A percentile compares a stretch with the other conserved stretches of the same genome.
Conservation (phyloP, 2,888 invertebrate species). For the Muschampia plurimacula region DNA sequence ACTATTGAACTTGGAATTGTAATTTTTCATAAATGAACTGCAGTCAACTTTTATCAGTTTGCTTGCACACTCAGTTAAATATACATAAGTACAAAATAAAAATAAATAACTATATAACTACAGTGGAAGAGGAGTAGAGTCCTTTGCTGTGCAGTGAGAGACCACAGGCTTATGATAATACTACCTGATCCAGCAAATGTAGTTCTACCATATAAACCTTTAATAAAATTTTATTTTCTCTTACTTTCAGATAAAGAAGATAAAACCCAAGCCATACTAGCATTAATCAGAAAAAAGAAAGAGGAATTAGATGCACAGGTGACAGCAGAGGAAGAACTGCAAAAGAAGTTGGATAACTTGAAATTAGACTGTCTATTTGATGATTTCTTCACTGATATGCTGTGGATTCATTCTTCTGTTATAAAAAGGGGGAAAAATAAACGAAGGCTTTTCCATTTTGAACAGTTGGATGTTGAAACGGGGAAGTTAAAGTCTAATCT, state of each 20-base stretch:
- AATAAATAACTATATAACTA: no score
- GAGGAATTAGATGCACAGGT: slow-evolving; percentile 64
- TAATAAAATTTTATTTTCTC: no score
- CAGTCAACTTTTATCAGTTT: no score
- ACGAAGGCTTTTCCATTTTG: slow-evolving; percentile 66
- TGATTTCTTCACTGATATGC: slow-evolving; percentile 74
- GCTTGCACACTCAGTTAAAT: no score
- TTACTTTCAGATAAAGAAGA: slow-evolving; percentile 66
- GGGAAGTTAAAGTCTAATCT: slow-evolving; percentile 74
- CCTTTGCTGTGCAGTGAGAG: no score
- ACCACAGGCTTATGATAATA: no score
- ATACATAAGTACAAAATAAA: no score
- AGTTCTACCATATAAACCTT: no score
- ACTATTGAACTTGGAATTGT: no score
- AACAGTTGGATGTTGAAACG: slow-evolving; percentile 68
- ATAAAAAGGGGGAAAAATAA: slow-evolving; percentile 60
- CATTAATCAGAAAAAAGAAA: slow-evolving; percentile 69
- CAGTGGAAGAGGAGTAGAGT: no score
- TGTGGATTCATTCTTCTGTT: slow-evolving; percentile 66
- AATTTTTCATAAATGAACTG: no score
- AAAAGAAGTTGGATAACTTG: slow-evolving; percentile 63
- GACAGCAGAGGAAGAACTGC: slow-evolving; percentile 61
- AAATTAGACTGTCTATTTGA: slow-evolving; percentile 70
- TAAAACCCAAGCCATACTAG: slow-evolving; percentile 60
- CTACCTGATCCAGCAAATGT: no score